Evolutionary conservation across 1,140 invertebrate genomes (phyloP).

Genomic region (Apocrypta bakeri): DNA sequence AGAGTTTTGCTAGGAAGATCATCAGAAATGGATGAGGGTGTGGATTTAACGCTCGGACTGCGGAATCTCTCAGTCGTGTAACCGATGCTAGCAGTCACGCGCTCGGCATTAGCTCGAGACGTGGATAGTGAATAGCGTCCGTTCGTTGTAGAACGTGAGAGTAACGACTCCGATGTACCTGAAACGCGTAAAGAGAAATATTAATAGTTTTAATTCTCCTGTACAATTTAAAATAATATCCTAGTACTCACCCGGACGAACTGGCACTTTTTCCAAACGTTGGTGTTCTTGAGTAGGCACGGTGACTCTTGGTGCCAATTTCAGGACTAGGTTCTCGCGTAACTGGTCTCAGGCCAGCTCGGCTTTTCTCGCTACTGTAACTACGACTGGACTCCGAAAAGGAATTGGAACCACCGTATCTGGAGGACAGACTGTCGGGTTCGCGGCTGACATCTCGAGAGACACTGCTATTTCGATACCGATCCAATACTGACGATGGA

Average conservation of each 20-base stretch:
- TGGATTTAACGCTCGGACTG: neutral
- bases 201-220: too few relatives aligned
- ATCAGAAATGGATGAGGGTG: neutral
- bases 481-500: conserved; percentile 66
- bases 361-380: conserved; percentile 66
- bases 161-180: conserved; percentile 6
- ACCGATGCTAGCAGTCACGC: conserved; percentile 49
- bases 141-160: conserved; percentile 23
- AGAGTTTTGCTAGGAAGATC: neutral
- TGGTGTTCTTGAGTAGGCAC: conserved; percentile 61
- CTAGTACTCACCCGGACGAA: conserved; percentile 59
- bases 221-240: too few relatives aligned
- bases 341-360: too few relatives aligned
- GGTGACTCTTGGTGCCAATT: conserved; percentile 61
- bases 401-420: conserved; percentile 62
- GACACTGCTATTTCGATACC: conserved; percentile 63
- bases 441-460: conserved; percentile 66
- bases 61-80: conserved; percentile 57
- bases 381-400: conserved; percentile 57
- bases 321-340: conserved; percentile 70
- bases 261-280: conserved; percentile 60
- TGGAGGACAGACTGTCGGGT: conserved; percentile 60
- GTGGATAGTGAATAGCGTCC: conserved; percentile 50
- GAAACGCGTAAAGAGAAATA: too few relatives aligned
- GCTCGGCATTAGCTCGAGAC: conserved; percentile 55